Evolutionary conservation across 2,113 vertebrate species (phyloP), one percentile per base, ranked within the genome.

Genomic region (Thomomys bottae): DNA sequence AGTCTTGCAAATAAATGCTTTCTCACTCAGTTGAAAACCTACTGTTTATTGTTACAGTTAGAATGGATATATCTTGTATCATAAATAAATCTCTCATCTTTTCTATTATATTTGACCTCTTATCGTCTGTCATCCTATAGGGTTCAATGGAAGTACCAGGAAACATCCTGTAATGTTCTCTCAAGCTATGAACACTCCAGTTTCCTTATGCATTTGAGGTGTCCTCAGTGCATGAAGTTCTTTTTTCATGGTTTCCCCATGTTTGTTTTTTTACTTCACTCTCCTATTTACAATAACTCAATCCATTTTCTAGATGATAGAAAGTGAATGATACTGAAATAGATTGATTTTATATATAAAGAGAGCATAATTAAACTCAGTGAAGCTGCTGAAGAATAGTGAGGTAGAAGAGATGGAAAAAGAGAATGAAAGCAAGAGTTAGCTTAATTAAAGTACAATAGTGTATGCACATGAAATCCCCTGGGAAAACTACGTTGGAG

Each of bases 251-350:
- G 9, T 15, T 2, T 17, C 34, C 30, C 15, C 5, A 15, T 1
- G 3, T 32, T 79, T n/a, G n/a, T n/a, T n/a, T n/a, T 90, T 94
- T 90, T 94, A 38, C 71, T 83, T 70, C 34, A 2, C 83, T 38
- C 8, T 89, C 24, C 30, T 54, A 4, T 42, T 38, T 71, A 85
- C 10, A 63, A 11, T 32, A n/a, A 85, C 8, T 64, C 20, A 61
- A 1, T 75, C 85, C 30, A 38, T 32, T 26, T 61, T 9, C 49
- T 54, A 17, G 18, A 54, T 54, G 49, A 54, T 54, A 54, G 49
- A 54, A 54, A 15, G 49, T 54, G 49, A 54, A 54, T 54, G 49
- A 54, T 15, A 54, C 15, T 54, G 49, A 54, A 54, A 17, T 54
- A 15, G 4, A 54, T 54, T 54, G 49, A 17, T 54, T 54, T 54